Evolutionary conservation across 2,888 invertebrate genomes (phyloP).

Genomic region (Andrena trimmerana): DNA sequence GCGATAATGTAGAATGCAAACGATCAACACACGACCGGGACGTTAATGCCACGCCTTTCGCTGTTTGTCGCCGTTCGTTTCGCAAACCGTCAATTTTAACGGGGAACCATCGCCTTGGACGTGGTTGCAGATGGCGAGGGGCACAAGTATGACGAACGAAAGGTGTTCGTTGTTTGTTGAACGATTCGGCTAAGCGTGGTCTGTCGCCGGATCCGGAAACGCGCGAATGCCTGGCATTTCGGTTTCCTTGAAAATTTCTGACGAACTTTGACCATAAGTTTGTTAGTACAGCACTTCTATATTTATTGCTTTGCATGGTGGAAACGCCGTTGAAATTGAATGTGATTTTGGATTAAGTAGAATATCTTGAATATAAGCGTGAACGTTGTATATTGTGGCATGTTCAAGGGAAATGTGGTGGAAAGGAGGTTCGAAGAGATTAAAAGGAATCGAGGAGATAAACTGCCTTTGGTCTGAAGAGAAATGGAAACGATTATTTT

Average conservation of each 20-base stretch:
- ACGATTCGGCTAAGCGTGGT: background rate
- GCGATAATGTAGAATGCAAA: slow-evolving; percentile 15
- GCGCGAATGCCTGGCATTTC: background rate
- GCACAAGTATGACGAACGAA: background rate
- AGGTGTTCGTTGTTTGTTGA: slow-evolving; percentile 15
- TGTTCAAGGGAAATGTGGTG: too few species aligned
- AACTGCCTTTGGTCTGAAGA: too few species aligned
- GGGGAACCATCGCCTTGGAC: slow-evolving; percentile 2
- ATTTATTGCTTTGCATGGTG: too few species aligned
- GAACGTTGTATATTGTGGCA: too few species aligned
- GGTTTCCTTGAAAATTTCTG: background rate
- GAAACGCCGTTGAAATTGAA: too few species aligned
- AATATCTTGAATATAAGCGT: too few species aligned
- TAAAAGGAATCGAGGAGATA: too few species aligned
- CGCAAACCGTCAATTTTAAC: slow-evolving; percentile 26
- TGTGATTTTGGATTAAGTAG: too few species aligned
- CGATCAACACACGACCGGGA: background rate
- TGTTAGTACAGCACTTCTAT: too few species aligned
- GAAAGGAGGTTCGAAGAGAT: too few species aligned
- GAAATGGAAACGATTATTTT: too few species aligned
- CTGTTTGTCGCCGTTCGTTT: slow-evolving; percentile 39
- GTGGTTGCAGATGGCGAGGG: slow-evolving; percentile 8
- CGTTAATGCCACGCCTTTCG: slow-evolving; percentile 39
- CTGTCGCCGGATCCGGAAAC: background rate
- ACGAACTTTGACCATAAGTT: background rate